These are phyloP conservation scores for Hyposmocoma kahamanoa DNA, from an alignment of 1,140 invertebrate genomes.

Conservation along the genomic window DNA sequence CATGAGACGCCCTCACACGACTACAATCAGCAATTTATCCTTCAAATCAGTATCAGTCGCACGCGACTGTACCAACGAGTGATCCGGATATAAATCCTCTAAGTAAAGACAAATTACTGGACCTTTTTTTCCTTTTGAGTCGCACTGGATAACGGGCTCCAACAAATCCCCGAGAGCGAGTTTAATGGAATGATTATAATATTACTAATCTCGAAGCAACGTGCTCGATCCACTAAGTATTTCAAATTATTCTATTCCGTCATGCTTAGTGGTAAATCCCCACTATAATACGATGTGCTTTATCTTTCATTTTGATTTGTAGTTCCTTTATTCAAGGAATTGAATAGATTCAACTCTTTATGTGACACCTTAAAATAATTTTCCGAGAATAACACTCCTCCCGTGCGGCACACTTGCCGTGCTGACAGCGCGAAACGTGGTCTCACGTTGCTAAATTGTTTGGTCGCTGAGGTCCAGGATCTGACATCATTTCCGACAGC, in stretches of 20 bases:
- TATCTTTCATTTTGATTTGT: too few relatives aligned
- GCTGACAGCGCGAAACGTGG: too few relatives aligned
- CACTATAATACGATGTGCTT: too few relatives aligned
- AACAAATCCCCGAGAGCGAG: conserved; percentile 35
- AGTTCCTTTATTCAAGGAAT: too few relatives aligned
- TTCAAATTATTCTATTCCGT: background rate
- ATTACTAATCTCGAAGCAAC: background rate
- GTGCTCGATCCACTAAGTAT: background rate
- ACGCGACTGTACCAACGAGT: conserved; percentile 10
- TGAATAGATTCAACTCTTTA: too few relatives aligned
- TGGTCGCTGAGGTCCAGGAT: too few relatives aligned
- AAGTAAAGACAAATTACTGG: conserved; percentile 57
- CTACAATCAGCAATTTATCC: conserved; percentile 27
- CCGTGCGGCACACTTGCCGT: too few relatives aligned
- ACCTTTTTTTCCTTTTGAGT: conserved; percentile 47
- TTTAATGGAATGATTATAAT: conserved; percentile 44
- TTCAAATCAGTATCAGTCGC: conserved; percentile 6
- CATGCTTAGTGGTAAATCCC: background rate
- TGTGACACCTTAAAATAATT: too few relatives aligned
- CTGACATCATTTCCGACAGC: too few relatives aligned
- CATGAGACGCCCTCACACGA: too few relatives aligned
- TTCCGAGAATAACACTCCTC: too few relatives aligned
- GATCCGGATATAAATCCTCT: conserved; percentile 50
- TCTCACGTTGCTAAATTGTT: too few relatives aligned
- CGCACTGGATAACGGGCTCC: conserved; percentile 36